Conservation (phyloP, 2,888 invertebrate genomes). For the Boloria euphrosyne region DNA sequence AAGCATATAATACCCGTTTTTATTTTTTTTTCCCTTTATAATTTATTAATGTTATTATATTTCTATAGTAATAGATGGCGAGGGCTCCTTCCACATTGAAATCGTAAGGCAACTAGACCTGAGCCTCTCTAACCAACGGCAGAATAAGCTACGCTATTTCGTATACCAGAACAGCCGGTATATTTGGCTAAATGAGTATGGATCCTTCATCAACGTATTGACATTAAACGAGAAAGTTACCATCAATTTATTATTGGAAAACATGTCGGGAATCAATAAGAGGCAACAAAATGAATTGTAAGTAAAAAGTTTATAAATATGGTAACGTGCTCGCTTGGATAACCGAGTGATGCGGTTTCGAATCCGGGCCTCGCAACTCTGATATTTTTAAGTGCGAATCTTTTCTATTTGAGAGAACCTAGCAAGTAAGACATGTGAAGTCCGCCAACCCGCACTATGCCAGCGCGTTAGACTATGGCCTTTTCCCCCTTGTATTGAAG, state of each 20-base stretch:
- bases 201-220: slow-evolving; percentile 73
- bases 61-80: slow-evolving; percentile 73
- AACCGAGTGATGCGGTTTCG: too few species aligned
- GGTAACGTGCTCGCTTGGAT: too few species aligned
- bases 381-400: too few species aligned
- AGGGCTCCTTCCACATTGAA: slow-evolving; percentile 71
- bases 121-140: slow-evolving; percentile 68
- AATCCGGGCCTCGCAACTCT: too few species aligned
- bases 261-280: slow-evolving; percentile 77
- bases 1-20: slow-evolving; percentile 44
- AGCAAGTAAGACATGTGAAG: too few species aligned
- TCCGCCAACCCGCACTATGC: too few species aligned
- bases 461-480: too few species aligned
- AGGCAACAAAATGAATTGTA: slow-evolving; percentile 82
- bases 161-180: slow-evolving; percentile 81
- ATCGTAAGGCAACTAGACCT: slow-evolving; percentile 69
- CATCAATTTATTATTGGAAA: slow-evolving; percentile 76
- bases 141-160: slow-evolving; percentile 78
- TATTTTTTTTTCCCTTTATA: too few species aligned
- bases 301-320: too few species aligned
- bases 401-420: too few species aligned
- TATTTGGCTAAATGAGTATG: slow-evolving; percentile 78
- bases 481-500: too few species aligned
- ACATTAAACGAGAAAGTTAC: slow-evolving; percentile 75
- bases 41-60: slow-evolving; percentile 20